Conservation (phyloP, 1,140 invertebrate species). For the Cydia fagiglandana region DNA sequence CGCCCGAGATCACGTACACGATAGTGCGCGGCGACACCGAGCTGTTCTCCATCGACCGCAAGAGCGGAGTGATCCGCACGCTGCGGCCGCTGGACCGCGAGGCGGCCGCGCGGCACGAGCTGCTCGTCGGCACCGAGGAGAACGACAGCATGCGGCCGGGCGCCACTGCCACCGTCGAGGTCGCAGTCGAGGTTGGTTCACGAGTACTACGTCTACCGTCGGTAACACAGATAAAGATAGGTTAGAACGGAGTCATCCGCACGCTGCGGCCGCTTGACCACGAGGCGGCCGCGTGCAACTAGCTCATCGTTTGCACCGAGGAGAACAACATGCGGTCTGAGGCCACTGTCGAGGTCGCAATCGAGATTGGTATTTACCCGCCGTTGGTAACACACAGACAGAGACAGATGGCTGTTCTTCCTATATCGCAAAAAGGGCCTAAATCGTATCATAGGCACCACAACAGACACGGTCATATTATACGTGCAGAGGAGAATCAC, state of each 20-base stretch:
- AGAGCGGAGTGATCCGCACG: conserved; percentile 88
- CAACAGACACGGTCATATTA: too few relatives aligned
- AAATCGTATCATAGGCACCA: conserved; percentile 82
- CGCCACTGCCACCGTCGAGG: conserved; percentile 86
- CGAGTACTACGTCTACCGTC: too few relatives aligned
- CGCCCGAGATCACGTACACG: conserved; percentile 90
- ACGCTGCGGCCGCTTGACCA: conserved; percentile 88
- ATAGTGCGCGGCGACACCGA: conserved; percentile 89
- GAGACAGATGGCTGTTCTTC: too few relatives aligned
- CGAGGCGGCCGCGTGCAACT: conserved; percentile 86
- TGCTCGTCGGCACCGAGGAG: conserved; percentile 90
- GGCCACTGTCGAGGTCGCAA: conserved; percentile 87
- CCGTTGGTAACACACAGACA: too few relatives aligned
- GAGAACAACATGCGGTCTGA: conserved; percentile 86
- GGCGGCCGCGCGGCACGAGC: conserved; percentile 84
- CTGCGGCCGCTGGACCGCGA: conserved; percentile 89
- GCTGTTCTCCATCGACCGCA: conserved; percentile 89
- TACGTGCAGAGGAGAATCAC: too few relatives aligned
- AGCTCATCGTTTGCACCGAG: conserved; percentile 88
- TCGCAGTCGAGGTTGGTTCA: conserved; percentile 86
- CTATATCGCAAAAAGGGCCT: too few relatives aligned
- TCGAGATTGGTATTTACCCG: conserved; percentile 86
- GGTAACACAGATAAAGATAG: too few relatives aligned
- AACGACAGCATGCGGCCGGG: conserved; percentile 85
- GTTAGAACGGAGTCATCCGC: too few relatives aligned